phyloP scores from a whole-genome alignment of 1,140 invertebrate genomes.

The Drosophila hydei region DNA sequence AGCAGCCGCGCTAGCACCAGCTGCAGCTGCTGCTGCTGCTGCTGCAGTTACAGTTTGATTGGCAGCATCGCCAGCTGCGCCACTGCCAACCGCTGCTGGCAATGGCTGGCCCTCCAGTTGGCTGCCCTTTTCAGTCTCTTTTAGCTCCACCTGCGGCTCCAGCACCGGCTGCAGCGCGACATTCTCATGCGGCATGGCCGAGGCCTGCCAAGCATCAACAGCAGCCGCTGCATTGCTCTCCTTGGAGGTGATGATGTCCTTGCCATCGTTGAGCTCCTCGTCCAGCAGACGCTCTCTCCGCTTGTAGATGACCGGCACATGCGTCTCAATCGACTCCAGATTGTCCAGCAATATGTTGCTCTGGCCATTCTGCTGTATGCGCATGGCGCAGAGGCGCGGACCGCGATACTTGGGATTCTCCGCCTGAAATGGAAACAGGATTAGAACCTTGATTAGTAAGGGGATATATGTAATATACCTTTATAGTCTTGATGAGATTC shows the following conservation, averaged over 20 bases:
- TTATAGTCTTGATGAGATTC: constrained; percentile 83
- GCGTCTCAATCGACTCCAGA: constrained; percentile 87
- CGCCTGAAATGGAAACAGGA: constrained; percentile 35
- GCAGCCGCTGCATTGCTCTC: constrained; percentile 69
- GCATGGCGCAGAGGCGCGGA: constrained; percentile 89
- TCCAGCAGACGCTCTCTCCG: constrained; percentile 83
- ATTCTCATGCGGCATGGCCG: constrained; percentile 54
- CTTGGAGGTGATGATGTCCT: constrained; percentile 83
- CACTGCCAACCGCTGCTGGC: background rate
- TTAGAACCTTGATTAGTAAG: background rate
- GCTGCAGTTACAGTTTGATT: background rate
- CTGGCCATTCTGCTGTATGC: constrained; percentile 89
- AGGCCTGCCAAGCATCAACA: constrained; percentile 65
- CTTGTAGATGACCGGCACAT: constrained; percentile 88
- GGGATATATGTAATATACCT: constrained; percentile 46
- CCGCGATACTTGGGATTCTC: constrained; percentile 84
- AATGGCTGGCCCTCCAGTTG: constrained; percentile 15
- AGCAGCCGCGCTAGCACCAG: constrained; percentile 1
- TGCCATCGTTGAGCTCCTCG: constrained; percentile 81
- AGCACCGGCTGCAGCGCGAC: constrained; percentile 68
- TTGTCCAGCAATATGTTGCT: constrained; percentile 92
- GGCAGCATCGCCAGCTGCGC: background rate
- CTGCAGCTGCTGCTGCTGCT: background rate
- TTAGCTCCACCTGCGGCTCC: constrained; percentile 62
- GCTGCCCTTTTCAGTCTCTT: constrained; percentile 50